Conservation (phyloP, 1,140 invertebrate genomes). For the Drusus annulatus region DNA sequence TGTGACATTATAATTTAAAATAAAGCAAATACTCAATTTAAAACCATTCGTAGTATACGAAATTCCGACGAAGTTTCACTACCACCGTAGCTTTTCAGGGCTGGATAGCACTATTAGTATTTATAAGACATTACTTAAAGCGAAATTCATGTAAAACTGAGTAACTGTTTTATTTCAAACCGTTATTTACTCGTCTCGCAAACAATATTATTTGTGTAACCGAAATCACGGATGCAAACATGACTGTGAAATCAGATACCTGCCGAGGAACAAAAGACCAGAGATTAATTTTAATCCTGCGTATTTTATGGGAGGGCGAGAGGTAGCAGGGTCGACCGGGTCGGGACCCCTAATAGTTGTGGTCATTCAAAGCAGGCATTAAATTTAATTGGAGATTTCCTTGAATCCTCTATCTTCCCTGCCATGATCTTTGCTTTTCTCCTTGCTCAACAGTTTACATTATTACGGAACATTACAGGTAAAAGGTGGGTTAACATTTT, state of each 20-base stretch:
- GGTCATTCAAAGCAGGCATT: conserved; percentile 52
- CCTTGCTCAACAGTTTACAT: background rate
- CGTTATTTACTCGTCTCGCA: no score
- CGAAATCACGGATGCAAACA: conserved; percentile 5
- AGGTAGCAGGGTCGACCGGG: conserved; percentile 40
- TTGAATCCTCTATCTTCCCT: conserved; percentile 22
- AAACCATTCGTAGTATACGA: no score
- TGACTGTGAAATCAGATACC: conserved; percentile 17
- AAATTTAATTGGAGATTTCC: conserved; percentile 56
- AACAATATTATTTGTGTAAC: no score
- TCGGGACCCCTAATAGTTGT: conserved; percentile 49
- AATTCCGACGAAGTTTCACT: no score
- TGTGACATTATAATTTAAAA: no score
- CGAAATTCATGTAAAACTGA: no score
- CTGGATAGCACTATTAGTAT: no score
- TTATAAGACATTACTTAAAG: no score
- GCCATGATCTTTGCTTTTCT: conserved; percentile 20
- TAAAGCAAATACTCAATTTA: no score
- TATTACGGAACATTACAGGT: background rate
- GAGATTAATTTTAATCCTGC: conserved; percentile 54
- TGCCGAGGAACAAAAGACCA: conserved; percentile 4
- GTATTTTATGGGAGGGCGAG: conserved; percentile 44
- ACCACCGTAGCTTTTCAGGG: no score
- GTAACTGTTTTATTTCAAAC: no score
- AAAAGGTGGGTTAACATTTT: background rate